phyloP scores from a whole-genome alignment of 1,140 invertebrate genomes.

The Aphelinus certus region DNA sequence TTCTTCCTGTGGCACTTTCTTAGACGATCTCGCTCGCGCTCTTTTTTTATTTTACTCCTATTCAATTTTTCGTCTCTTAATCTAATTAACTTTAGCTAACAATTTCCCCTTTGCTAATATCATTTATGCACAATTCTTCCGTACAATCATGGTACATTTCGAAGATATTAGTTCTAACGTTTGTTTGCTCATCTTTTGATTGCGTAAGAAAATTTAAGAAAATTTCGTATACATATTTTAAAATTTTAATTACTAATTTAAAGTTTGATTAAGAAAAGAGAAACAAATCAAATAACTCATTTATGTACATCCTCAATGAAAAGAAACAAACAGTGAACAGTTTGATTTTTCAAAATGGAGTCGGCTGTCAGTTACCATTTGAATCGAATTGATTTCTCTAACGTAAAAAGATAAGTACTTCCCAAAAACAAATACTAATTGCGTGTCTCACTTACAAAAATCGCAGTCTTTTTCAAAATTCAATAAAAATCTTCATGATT shows the following conservation, averaged over 20 bases:
- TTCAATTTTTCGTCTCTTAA: slow-evolving; percentile 36
- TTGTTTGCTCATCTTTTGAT: background rate
- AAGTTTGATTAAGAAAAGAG: slow-evolving; percentile 12
- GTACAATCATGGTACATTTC: background rate
- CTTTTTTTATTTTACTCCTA: slow-evolving; percentile 27
- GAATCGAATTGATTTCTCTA: slow-evolving; percentile 13
- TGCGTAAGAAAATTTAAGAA: slow-evolving; percentile 12
- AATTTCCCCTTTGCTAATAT: slow-evolving; percentile 19
- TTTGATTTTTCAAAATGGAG: slow-evolving; percentile 24
- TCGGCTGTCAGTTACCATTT: background rate
- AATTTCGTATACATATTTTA: slow-evolving; percentile 27
- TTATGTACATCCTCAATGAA: background rate
- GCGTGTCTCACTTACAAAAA: slow-evolving; percentile 25
- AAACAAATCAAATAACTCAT: background rate
- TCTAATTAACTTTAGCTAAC: slow-evolving; percentile 8
- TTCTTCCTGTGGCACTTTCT: slow-evolving; percentile 57
- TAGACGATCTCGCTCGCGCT: slow-evolving; percentile 26
- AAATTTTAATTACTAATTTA: slow-evolving; percentile 16
- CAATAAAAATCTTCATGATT: slow-evolving; percentile 29
- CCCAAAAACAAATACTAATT: slow-evolving; percentile 30
- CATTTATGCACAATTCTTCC: slow-evolving; percentile 1
- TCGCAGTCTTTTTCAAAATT: slow-evolving; percentile 38
- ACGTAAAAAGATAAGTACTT: slow-evolving; percentile 36
- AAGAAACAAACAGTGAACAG: slow-evolving; percentile 6
- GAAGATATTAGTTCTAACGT: slow-evolving; percentile 18